Evolutionary conservation across 2,113 vertebrate genomes (phyloP).

Genomic region (Tachuris rubrigastra): DNA sequence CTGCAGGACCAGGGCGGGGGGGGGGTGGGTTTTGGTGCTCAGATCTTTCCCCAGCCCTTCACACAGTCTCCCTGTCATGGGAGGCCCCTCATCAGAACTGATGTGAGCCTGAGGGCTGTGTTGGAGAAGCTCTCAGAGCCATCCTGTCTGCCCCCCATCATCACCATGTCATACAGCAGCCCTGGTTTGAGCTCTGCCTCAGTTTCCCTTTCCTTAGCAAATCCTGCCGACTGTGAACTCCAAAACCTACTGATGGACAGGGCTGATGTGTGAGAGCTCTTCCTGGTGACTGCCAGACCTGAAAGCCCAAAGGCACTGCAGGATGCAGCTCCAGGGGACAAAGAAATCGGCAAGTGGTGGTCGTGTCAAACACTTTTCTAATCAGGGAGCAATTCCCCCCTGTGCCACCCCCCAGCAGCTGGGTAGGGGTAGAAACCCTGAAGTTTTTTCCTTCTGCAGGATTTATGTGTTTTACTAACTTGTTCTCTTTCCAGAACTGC

Average conservation of each 20-base stretch:
- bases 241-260: not conserved
- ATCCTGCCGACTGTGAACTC: accelerated
- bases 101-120: not conserved
- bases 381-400: accelerated
- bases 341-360: too few relatives aligned
- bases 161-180: not conserved
- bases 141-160: accelerated
- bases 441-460: accelerated
- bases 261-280: not conserved
- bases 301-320: not conserved
- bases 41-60: accelerated
- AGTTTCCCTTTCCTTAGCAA: not conserved
- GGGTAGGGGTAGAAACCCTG: not conserved
- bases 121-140: not conserved
- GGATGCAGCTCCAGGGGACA: not conserved
- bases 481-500: slow-evolving; percentile 45
- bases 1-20: not conserved
- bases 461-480: slow-evolving; percentile 63
- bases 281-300: too few relatives aligned
- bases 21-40: not conserved
- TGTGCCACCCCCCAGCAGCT: not conserved
- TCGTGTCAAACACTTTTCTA: not conserved
- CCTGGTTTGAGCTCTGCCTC: not conserved
- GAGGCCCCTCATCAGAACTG: not conserved
- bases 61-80: accelerated